These are phyloP conservation scores for Megalonaias nervosa DNA, from an alignment of 1,140 invertebrate genomes.

Conservation along the genomic window DNA sequence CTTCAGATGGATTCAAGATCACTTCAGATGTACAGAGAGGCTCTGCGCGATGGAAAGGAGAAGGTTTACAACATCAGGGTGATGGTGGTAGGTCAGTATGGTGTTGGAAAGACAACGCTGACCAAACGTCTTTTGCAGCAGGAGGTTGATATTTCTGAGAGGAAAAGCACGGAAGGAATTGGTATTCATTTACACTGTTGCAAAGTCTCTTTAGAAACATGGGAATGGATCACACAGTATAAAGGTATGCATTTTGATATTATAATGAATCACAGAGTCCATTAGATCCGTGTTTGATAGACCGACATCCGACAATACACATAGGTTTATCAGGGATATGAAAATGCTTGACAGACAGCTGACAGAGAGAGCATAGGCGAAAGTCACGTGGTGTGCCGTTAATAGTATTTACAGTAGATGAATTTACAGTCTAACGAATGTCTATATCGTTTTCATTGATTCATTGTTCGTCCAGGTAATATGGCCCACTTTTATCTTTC, in stretches of 20 bases:
- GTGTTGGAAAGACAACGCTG: slow-evolving; percentile 10
- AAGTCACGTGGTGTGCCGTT: no score
- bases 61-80: not conserved
- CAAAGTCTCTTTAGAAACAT: slow-evolving; percentile 5
- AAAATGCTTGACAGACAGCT: no score
- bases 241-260: not conserved
- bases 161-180: slow-evolving; percentile 14
- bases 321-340: no score
- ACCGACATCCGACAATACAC: no score
- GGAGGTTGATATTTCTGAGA: slow-evolving; percentile 5
- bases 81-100: slow-evolving; percentile 5
- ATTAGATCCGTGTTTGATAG: no score
- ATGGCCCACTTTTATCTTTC: no score
- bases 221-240: not conserved
- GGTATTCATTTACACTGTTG: slow-evolving; percentile 7
- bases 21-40: slow-evolving; percentile 6
- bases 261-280: no score
- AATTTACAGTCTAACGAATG: no score
- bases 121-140: slow-evolving; percentile 5
- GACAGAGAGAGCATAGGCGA: no score
- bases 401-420: no score
- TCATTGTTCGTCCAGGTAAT: no score
- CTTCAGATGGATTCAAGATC: slow-evolving; percentile 4
- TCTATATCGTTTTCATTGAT: no score
- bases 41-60: slow-evolving; percentile 11